Conservation (phyloP, 2,113 vertebrate species). For the Podocnemis expansa region DNA sequence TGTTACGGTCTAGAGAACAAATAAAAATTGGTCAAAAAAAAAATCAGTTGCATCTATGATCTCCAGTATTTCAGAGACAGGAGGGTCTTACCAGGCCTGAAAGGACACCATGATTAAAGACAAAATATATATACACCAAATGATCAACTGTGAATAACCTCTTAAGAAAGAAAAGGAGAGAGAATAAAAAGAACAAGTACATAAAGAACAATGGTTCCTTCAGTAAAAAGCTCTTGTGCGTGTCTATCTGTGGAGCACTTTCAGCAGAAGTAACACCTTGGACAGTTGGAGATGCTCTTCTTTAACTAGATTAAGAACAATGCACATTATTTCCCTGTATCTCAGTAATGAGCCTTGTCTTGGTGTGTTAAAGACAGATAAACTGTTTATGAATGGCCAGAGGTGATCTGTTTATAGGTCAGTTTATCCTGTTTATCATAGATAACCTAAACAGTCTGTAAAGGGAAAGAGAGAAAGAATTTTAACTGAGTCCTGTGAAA, state of each 20-base stretch:
- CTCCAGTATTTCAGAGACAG: background rate
- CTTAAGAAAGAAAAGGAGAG: background rate
- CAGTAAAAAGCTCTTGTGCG: background rate
- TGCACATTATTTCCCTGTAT: background rate
- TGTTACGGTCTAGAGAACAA: background rate
- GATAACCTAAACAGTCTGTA: background rate
- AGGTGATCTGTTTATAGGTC: background rate
- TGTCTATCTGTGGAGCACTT: background rate
- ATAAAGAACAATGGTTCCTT: background rate
- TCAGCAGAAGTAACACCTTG: background rate
- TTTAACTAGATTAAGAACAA: background rate
- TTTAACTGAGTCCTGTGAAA: background rate
- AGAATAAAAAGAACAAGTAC: background rate
- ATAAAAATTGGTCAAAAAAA: background rate
- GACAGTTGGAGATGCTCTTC: background rate
- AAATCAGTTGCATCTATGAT: background rate
- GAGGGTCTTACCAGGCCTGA: background rate
- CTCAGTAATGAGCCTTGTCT: background rate
- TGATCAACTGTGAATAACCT: background rate
- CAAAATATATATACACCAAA: background rate
- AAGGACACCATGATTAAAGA: background rate
- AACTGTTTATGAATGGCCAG: background rate
- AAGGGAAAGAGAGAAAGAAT: background rate
- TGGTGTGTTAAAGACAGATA: background rate
- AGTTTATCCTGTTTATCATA: background rate